phyloP scores from a whole-genome alignment of 1,140 invertebrate genomes.

The Anastrepha obliqua region DNA sequence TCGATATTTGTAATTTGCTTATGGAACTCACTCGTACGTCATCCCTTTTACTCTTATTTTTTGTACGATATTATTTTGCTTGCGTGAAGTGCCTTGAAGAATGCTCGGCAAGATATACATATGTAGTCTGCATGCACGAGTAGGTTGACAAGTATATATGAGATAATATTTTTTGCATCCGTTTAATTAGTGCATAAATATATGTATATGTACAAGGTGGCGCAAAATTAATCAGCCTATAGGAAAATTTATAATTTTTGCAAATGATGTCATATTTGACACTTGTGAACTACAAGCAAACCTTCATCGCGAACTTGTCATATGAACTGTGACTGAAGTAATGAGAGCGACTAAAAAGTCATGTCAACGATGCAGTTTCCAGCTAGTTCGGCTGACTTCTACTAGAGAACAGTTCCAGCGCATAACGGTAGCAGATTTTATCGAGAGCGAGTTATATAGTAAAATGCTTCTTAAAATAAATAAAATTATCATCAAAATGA shows the following conservation, averaged over 20 bases:
- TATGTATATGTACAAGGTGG: not conserved
- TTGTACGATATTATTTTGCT: not conserved
- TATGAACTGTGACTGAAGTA: no score
- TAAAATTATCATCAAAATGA: no score
- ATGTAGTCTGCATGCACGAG: not conserved
- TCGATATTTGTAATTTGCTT: slow-evolving; percentile 61
- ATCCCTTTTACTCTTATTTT: slow-evolving; percentile 2
- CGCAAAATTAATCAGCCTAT: not conserved
- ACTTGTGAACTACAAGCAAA: no score
- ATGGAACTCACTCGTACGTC: not conserved
- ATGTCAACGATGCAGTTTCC: no score
- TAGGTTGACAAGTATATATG: slow-evolving; percentile 12
- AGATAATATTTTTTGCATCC: not conserved
- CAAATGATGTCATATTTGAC: no score
- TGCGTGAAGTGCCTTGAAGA: not conserved
- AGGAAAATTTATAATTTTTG: not conserved
- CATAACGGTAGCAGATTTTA: no score
- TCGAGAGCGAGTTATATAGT: no score
- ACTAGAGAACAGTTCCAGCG: no score
- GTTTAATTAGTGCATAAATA: not conserved
- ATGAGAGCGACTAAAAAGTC: no score
- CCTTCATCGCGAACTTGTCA: no score
- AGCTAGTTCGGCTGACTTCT: no score
- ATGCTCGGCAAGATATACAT: not conserved
- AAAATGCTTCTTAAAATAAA: no score